phyloP scores from a whole-genome alignment of 2,797 vertebrate genomes.

The Lacerta viridis region DNA sequence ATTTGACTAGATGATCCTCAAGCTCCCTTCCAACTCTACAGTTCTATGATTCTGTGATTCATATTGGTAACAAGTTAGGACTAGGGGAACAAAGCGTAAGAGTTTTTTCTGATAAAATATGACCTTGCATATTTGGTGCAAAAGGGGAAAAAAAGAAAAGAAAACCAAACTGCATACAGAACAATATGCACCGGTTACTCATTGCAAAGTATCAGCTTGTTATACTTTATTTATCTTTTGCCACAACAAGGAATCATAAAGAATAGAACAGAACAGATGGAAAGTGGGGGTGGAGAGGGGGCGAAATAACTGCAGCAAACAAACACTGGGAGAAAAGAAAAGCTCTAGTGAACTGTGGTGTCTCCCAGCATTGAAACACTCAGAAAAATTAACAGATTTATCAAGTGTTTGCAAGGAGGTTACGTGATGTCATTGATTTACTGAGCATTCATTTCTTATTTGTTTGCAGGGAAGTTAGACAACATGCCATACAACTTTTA shows the following conservation, averaged over 20 bases:
- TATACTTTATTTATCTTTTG: conserved; percentile 6
- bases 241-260: not conserved
- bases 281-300: not conserved
- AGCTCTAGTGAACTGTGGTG: not conserved
- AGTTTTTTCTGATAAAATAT: not conserved
- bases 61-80: not conserved
- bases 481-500: too few species aligned
- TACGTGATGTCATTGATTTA: too few species aligned
- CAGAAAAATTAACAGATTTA: not conserved
- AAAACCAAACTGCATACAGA: conserved; percentile 3
- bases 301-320: not conserved
- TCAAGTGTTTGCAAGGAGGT: too few species aligned
- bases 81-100: not conserved
- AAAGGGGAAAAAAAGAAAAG: not conserved
- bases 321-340: not conserved
- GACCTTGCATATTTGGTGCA: not conserved
- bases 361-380: not conserved
- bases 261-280: not conserved
- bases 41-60: not conserved
- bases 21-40: too few species aligned
- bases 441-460: too few species aligned
- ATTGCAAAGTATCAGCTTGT: not conserved
- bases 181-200: not conserved
- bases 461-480: too few species aligned
- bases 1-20: too few species aligned